Evolutionary conservation across 2,888 invertebrate species (phyloP), one percentile per base, ranked within the genome.

Genomic region (Campoletis raptor): DNA sequence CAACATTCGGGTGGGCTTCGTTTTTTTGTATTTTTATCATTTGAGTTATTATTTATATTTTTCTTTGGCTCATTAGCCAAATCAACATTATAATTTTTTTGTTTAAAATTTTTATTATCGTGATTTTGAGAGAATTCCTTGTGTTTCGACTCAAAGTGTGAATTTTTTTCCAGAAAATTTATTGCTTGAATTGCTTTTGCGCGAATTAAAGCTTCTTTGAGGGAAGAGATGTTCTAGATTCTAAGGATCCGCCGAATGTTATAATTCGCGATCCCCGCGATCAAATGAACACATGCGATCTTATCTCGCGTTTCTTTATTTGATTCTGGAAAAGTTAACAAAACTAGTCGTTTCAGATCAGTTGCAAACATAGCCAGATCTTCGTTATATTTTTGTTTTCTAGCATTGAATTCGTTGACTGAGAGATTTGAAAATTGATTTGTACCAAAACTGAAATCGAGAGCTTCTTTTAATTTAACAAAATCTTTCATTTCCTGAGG

Each of bases 371-470:
- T 15, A 0, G 61, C 61, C 8, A 80, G 24, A 24, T 52, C 48
- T 18, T 67, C 80, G 24, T 21, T 24, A 15, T n/a, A 18, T 45
- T 70, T 80, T 61, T 80, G 80, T 45, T 72, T 80, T 45, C 80
- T 36, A 7, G 72, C n/a, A 21, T 57, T 64, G 7, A 72, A 36
- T 24, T 72, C 61, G 15, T 45, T 72, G n/a, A 61, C 61, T 1
- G 70, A n/a, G 6, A 61, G 8, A 21, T 57, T 48, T 48, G 48
- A 48, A 48, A 48, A 48, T 48, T 48, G 48, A 18, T 36, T 3
- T 2, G n/a, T 8, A n/a, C 78, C 52, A 66, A 21, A 78, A 40
- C 37, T 67, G 8, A 78, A 48, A 40, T 78, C 78, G 37, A 69
- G 67, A 48, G 79, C 57, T 40, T 52, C 21, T 42, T 69, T 79